Evolutionary conservation across 2,888 invertebrate species (phyloP), one percentile per base, ranked within the genome.

Genomic region (Torymus tubicola): DNA sequence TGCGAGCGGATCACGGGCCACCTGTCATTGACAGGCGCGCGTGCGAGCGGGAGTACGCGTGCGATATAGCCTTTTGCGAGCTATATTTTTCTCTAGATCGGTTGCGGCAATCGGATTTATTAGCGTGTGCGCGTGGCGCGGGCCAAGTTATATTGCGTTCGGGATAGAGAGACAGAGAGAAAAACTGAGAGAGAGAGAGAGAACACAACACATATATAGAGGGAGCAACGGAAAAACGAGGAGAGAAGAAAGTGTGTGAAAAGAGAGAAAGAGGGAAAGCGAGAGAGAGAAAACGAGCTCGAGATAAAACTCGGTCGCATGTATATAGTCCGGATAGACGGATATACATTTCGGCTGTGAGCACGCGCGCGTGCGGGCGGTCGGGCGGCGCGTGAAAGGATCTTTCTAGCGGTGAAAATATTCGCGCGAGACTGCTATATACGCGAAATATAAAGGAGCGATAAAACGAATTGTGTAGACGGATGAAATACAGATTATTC

Each of bases 1-100:
- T 42, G 42, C 42, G 42, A 42, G 42, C 67, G 57, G 64, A 65
- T 79, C 61, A 77, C 73, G 73, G 55, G 68, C 75, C 80, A 80
- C 80, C 80, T 82, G 82, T 78, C 73, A 78, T 71, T 80, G 80
- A 78, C 82, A 82, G 80, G 24, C 57, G 65, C 12, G 18, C 52
- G n/a, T n/a, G n/a, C n/a, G n/a, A n/a, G n/a, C n/a, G n/a, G n/a
- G 53, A n/a, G 21, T 12, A 14, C 64, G 58, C 63, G 31, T 55
- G 14, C 53, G 77, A 65, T 61, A 70, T 18, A 58, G 79, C 69
- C 76, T 76, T 78, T 61, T 21, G 21, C 21, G 77, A 18, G 67
- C 67, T 78, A 78, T 73, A 67, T 82, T 82, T 82, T 82, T 75
- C 61, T 65, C 61, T 65, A 67, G 71, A 80, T 82, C 78, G 42